Percentiles rank a stretch among this genome's conserved stretches.
Evolutionary conservation across 2,797 vertebrate genomes (phyloP).

Genomic region (Chrysocyon brachyurus): DNA sequence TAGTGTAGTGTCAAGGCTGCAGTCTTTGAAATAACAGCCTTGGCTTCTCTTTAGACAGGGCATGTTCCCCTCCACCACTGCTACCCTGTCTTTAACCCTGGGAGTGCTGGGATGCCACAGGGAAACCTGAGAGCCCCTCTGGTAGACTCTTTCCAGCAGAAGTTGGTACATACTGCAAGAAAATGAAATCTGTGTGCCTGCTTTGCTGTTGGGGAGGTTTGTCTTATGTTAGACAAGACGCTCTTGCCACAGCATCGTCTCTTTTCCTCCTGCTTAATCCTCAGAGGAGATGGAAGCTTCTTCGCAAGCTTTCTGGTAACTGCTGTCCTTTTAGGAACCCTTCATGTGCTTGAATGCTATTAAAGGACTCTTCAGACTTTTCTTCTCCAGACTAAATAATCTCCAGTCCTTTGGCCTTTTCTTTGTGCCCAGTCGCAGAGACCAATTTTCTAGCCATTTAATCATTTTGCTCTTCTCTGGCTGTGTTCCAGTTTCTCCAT

Average conservation of each 20-base stretch:
- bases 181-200: neutral
- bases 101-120: neutral
- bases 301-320: slow-evolving; percentile 23
- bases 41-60: neutral
- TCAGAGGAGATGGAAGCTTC: neutral
- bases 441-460: slow-evolving; percentile 49
- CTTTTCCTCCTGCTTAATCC: slow-evolving; percentile 18
- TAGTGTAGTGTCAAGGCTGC: neutral
- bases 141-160: neutral
- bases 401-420: slow-evolving; percentile 39
- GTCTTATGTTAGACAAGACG: neutral
- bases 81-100: neutral
- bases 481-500: slow-evolving; percentile 67
- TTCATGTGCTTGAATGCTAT: neutral
- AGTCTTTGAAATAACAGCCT: neutral
- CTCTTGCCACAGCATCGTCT: neutral
- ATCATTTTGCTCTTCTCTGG: slow-evolving; percentile 60
- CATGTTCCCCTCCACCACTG: neutral
- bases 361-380: slow-evolving; percentile 28
- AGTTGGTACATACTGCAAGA: neutral
- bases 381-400: slow-evolving; percentile 44
- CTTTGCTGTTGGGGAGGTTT: neutral
- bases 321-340: slow-evolving; percentile 1
- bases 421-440: neutral
- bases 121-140: neutral